Conservation (phyloP, 2,888 invertebrate genomes). For the Xiphydria camelus region DNA sequence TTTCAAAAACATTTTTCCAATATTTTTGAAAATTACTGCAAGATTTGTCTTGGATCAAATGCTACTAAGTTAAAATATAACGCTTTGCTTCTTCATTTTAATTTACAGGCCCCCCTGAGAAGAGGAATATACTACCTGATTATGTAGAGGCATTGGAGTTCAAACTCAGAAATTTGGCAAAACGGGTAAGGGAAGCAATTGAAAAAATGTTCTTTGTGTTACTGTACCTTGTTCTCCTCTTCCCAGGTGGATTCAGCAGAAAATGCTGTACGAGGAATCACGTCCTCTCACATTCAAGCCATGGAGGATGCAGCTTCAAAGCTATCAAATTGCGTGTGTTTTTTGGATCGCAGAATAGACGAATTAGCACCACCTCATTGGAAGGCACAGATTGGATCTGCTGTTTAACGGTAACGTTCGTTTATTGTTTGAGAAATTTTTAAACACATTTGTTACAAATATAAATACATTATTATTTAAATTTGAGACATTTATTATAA, state of each 20-base stretch:
- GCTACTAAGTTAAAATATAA: too few relatives aligned
- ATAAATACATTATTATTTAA: too few relatives aligned
- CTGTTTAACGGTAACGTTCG: too few relatives aligned
- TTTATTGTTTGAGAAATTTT: too few relatives aligned
- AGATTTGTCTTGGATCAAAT: too few relatives aligned
- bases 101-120: conserved; percentile 39
- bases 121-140: conserved; percentile 54
- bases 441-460: too few relatives aligned
- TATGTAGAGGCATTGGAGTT: conserved; percentile 59
- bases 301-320: conserved; percentile 58
- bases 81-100: too few relatives aligned
- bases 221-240: not conserved
- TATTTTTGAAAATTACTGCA: too few relatives aligned
- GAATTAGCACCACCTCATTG: conserved; percentile 58
- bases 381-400: conserved; percentile 48
- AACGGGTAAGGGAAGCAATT: conserved; percentile 49
- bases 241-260: conserved; percentile 43
- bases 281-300: conserved; percentile 55
- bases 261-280: conserved; percentile 55
- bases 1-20: too few relatives aligned
- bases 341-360: conserved; percentile 59
- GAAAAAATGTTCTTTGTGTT: not conserved
- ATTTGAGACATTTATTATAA: too few relatives aligned
- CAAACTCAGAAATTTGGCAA: conserved; percentile 57
- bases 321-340: conserved; percentile 56